A percentile compares a stretch with the other conserved stretches of the same genome.
Evolutionary conservation across 1,140 invertebrate genomes (phyloP).

Genomic region (Pristionchus pacificus): DNA sequence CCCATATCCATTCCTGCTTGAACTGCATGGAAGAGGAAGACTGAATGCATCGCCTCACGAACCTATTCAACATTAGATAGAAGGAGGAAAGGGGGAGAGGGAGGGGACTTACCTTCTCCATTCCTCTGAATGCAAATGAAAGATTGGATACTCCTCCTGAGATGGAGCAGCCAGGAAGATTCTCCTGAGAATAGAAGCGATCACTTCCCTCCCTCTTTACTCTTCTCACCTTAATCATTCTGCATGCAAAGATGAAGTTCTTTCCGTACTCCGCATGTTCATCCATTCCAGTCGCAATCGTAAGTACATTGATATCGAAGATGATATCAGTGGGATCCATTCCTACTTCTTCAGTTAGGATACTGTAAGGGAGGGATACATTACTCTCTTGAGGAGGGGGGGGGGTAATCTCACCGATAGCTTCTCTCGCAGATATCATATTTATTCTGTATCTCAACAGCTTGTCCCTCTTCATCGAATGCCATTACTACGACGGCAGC

Average conservation of each 20-base stretch:
- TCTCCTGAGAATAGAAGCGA: no score
- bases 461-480: constrained; percentile 65
- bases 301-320: constrained; percentile 69
- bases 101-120: constrained; percentile 61
- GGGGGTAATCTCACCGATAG: constrained; percentile 49
- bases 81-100: constrained; percentile 68
- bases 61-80: constrained; percentile 66
- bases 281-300: constrained; percentile 68
- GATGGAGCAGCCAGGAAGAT: constrained; percentile 63
- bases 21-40: constrained; percentile 67
- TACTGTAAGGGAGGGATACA: constrained; percentile 34
- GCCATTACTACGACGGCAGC: constrained; percentile 67
- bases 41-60: constrained; percentile 68
- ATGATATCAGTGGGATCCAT: constrained; percentile 68
- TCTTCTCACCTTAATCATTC: constrained; percentile 47
- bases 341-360: constrained; percentile 63
- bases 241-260: constrained; percentile 65
- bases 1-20: constrained; percentile 67
- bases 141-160: constrained; percentile 69
- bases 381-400: background rate
- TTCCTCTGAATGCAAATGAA: constrained; percentile 68
- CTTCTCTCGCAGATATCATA: constrained; percentile 65
- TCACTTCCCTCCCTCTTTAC: constrained; percentile 29
- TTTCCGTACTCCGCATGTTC: constrained; percentile 66
- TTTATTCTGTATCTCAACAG: constrained; percentile 63